Evolutionary conservation across 2,888 invertebrate species (phyloP).

Genomic region (Cantharis flavilabris): DNA sequence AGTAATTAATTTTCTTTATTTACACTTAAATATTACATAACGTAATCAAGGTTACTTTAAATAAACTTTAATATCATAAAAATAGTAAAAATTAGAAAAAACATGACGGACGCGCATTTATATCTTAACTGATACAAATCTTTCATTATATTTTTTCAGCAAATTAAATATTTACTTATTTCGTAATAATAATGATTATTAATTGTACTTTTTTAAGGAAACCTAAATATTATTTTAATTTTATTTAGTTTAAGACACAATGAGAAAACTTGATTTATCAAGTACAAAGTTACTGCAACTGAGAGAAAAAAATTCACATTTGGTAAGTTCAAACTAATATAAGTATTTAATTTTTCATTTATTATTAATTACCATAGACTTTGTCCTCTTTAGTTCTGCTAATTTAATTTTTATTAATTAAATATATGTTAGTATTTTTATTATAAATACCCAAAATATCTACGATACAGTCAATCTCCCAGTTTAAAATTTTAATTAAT

Average conservation of each 20-base stretch:
- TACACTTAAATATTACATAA: background rate
- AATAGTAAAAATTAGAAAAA: background rate
- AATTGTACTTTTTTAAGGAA: background rate
- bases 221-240: background rate
- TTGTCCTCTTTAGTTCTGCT: no score
- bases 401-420: no score
- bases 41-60: background rate
- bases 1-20: background rate
- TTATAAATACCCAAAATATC: no score
- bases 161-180: background rate
- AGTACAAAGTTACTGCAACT: no score
- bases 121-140: background rate
- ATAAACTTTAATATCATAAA: background rate
- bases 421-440: no score
- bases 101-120: background rate
- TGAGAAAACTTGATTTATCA: no score
- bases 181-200: background rate
- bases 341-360: no score
- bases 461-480: no score
- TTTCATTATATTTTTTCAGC: background rate
- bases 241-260: background rate
- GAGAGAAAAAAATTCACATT: no score
- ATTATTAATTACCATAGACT: no score
- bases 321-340: no score
- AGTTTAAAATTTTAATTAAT: no score